These are phyloP conservation scores for Heterohyrax brucei DNA, from an alignment of 2,797 vertebrate species.

Conservation along the genomic window DNA sequence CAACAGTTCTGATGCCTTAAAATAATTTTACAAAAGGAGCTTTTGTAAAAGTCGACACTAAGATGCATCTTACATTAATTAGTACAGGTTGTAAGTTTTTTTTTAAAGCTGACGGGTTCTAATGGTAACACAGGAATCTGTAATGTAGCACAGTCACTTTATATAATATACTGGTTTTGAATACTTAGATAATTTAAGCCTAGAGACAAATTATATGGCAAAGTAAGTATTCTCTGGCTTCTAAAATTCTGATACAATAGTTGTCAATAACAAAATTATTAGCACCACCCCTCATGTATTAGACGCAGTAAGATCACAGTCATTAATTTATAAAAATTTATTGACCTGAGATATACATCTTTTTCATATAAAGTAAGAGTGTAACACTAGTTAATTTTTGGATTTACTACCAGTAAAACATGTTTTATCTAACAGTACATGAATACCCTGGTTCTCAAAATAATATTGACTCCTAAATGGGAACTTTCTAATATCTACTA, in stretches of 20 bases:
- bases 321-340: constrained; percentile 54
- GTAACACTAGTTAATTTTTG: constrained; percentile 27
- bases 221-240: constrained; percentile 68
- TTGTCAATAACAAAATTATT: neutral
- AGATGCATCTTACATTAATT: constrained; percentile 62
- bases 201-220: constrained; percentile 49
- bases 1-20: constrained; percentile 74
- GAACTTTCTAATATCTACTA: constrained; percentile 55
- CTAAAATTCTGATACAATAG: constrained; percentile 50
- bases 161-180: constrained; percentile 24
- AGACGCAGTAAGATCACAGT: constrained; percentile 60
- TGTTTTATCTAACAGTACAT: constrained; percentile 49
- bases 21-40: constrained; percentile 75
- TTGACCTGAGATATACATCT: neutral
- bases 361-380: neutral
- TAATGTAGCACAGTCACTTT: constrained; percentile 61
- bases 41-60: constrained; percentile 76
- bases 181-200: constrained; percentile 48
- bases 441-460: constrained; percentile 59
- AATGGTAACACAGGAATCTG: constrained; percentile 58
- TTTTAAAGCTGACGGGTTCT: constrained; percentile 55
- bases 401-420: constrained; percentile 45
- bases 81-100: constrained; percentile 69
- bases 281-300: neutral
- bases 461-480: constrained; percentile 49